phyloP scores from a whole-genome alignment of 1,140 invertebrate genomes.

The Chironomus striatipennis region DNA sequence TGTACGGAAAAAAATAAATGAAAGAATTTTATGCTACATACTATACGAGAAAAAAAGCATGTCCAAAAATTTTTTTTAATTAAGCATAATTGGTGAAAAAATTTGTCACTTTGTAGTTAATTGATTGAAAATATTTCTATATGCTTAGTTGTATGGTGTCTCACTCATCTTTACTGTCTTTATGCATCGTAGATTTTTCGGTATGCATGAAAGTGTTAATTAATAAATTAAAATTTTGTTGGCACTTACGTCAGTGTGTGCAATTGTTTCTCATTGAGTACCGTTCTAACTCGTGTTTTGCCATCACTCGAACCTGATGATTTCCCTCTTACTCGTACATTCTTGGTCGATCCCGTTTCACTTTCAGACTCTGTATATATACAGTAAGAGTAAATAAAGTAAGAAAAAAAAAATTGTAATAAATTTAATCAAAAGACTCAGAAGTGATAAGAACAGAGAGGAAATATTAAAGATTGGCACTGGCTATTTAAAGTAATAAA shows the following conservation, averaged over 20 bases:
- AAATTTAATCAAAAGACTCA: no score
- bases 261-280: conserved; percentile 97
- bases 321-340: conserved; percentile 46
- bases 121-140: neutral
- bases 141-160: neutral
- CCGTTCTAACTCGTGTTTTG: conserved; percentile 93
- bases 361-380: conserved; percentile 68
- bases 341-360: conserved; percentile 74
- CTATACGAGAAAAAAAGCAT: no score
- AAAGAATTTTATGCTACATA: no score
- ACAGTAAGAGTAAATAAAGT: no score
- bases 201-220: conserved; percentile 18
- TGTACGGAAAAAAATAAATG: conserved; percentile 29
- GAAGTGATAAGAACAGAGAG: no score
- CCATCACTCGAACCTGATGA: conserved; percentile 62
- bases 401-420: neutral
- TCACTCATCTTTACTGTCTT: neutral
- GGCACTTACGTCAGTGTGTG: conserved; percentile 69
- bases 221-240: neutral
- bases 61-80: neutral
- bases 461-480: no score
- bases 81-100: conserved; percentile 20
- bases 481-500: no score
- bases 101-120: conserved; percentile 3
- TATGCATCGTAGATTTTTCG: conserved; percentile 5